These are phyloP conservation scores for Apomyelois bistriatella DNA, from an alignment of 2,888 invertebrate species.

Conservation along the genomic window DNA sequence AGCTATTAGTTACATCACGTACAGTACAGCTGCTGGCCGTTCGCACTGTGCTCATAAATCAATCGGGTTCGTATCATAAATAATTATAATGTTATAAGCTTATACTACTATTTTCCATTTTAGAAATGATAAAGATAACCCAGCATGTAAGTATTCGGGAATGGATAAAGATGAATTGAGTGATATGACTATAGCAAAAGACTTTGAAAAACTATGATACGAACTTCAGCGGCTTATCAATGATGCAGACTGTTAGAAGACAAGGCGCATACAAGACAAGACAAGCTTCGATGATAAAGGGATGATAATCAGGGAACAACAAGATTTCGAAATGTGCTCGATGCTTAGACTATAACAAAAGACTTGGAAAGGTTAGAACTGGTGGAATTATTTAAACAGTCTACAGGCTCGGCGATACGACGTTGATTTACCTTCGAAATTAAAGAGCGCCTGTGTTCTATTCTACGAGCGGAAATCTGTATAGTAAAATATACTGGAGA, in stretches of 20 bases:
- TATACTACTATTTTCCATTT: too few species aligned
- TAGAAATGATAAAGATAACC: too few species aligned
- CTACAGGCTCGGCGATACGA: too few species aligned
- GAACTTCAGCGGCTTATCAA: background rate
- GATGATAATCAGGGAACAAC: too few species aligned
- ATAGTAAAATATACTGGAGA: background rate
- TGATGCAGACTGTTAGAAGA: background rate
- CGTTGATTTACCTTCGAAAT: background rate
- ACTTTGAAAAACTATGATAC: background rate
- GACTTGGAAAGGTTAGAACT: too few species aligned
- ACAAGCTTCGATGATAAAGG: too few species aligned
- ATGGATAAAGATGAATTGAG: background rate
- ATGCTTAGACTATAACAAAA: too few species aligned
- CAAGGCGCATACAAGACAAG: too few species aligned
- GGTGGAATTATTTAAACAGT: too few species aligned
- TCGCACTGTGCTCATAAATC: conserved; percentile 8
- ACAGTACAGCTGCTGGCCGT: conserved; percentile 11
- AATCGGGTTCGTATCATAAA: background rate
- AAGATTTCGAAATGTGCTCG: too few species aligned
- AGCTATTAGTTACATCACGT: conserved; percentile 3
- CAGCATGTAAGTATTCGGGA: too few species aligned
- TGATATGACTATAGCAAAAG: background rate
- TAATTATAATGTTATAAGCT: background rate
- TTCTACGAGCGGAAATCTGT: background rate
- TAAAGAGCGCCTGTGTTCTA: background rate